Conservation (phyloP, 2,888 invertebrate genomes). For the Clistopyga incitator region DNA sequence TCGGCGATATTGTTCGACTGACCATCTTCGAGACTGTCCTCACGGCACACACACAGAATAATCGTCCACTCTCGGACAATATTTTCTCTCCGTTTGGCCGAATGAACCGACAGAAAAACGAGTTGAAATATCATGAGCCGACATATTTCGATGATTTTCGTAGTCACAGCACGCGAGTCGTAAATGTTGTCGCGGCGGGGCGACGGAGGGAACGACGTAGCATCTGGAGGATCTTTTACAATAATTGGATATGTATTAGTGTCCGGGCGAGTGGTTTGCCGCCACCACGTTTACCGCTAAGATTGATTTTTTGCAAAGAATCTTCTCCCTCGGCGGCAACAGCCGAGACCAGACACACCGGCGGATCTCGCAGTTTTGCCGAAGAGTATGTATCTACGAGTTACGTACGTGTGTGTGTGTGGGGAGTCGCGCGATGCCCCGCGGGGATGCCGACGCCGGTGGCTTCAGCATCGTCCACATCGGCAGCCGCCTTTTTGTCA, state of each 20-base stretch:
- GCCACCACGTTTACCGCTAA: conserved; percentile 73
- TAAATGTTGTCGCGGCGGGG: conserved; percentile 4
- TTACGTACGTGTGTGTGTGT: conserved; percentile 20
- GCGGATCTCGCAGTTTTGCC: conserved; percentile 52
- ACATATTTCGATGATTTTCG: conserved; percentile 1
- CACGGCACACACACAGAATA: too few relatives aligned
- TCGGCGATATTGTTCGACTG: neutral
- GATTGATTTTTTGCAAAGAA: conserved; percentile 71
- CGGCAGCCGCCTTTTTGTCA: conserved; percentile 69
- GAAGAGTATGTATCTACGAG: conserved; percentile 21
- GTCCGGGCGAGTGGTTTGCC: conserved; percentile 66
- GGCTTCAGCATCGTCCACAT: conserved; percentile 71
- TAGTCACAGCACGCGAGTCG: conserved; percentile 10
- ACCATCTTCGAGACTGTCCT: neutral
- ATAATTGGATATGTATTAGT: conserved; percentile 74
- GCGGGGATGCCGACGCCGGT: conserved; percentile 73
- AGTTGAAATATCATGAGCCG: neutral
- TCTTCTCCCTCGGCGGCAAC: neutral
- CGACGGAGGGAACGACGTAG: conserved; percentile 34
- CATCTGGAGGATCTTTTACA: conserved; percentile 68
- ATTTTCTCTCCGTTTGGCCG: neutral
- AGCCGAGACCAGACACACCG: conserved; percentile 24
- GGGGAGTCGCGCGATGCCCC: conserved; percentile 66
- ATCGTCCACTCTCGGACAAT: neutral
- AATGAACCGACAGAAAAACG: neutral